Base-by-base conservation (phyloP, 2,888 invertebrate species). In the Dione juno region DNA sequence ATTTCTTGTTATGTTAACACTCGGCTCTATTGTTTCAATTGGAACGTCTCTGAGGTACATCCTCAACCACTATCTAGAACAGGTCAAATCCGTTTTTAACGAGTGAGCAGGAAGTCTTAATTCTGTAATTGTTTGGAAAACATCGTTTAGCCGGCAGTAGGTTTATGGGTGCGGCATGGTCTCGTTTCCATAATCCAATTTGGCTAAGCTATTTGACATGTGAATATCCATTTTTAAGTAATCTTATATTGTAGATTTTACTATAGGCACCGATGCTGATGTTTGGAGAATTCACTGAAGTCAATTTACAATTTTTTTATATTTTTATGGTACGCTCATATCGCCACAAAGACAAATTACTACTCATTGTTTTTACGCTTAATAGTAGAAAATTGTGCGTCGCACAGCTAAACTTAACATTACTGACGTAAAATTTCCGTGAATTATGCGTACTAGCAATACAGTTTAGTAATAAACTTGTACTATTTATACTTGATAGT, bases 81-180 rank as follows among this genome's bases (percentile, higher is more conserved):
- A 72, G 77, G 75, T 76, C 74, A 77, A 78, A 75, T 77, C 76
- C 75, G 69, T 76, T 73, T 73, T 73, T 66, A 74, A 75, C 72
- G 67, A 74, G 59, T 67, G 54, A 80, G 78, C 84, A 87, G 92
- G 90, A 91, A 88, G 84, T 81, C 81, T 85, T 90, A 88, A 91
- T 88, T 88, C 86, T 87, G 86, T 91, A 92, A 92, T 91, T 88
- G 89, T 83, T 82, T 80, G 80, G 80, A 82, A 87, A 74, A 72
- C 75, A 73, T 73, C 73, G 71, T 70, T 70, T 40, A 68, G 74
- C 59, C 68, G 57, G 37, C 57, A 68, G 61, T 48, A 65, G 54
- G 67, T 70, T 58, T 70, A 69, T 68, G 70, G 74, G 72, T 68
- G 72, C 61, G 66, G 67, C 61, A 65, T 70, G 67, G 70, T 66